Conservation (phyloP, 2,797 vertebrate genomes). For the Hypotaenidia philippensis region DNA sequence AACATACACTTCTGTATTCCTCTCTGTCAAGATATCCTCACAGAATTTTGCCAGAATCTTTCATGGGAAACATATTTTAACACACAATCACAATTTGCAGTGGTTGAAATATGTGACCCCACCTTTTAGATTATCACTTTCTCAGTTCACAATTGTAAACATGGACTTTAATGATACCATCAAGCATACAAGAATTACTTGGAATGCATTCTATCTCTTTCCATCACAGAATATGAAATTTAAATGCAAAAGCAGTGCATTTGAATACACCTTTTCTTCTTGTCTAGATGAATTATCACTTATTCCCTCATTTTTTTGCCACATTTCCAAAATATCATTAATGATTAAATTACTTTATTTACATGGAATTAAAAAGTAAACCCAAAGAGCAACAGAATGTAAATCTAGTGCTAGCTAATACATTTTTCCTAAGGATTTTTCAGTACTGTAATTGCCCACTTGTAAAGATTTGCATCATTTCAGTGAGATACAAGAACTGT, state of each 20-base stretch:
- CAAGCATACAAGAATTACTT: not conserved
- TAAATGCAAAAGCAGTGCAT: not conserved
- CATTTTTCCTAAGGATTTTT: not conserved
- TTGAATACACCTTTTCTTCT: constrained; percentile 1
- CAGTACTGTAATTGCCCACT: not conserved
- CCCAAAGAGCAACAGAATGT: not conserved
- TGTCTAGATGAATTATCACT: not conserved
- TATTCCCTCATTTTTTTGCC: not conserved
- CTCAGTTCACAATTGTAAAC: not conserved
- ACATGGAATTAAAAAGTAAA: constrained; percentile 10
- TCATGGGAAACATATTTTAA: not conserved
- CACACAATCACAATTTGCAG: not conserved
- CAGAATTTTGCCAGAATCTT: not conserved
- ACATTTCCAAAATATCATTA: not conserved
- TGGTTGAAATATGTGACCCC: not conserved
- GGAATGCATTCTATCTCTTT: constrained; percentile 44
- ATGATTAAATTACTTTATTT: constrained; percentile 23
- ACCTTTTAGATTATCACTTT: not conserved
- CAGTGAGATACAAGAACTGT: not conserved
- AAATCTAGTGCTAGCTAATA: not conserved
- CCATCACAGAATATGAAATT: not conserved
- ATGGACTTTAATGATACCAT: not conserved
- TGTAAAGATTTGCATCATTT: not conserved
- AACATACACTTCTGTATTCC: not conserved
- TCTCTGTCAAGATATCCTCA: not conserved